Conservation (phyloP, 2,797 vertebrate genomes). For the Buceros bicornis region DNA sequence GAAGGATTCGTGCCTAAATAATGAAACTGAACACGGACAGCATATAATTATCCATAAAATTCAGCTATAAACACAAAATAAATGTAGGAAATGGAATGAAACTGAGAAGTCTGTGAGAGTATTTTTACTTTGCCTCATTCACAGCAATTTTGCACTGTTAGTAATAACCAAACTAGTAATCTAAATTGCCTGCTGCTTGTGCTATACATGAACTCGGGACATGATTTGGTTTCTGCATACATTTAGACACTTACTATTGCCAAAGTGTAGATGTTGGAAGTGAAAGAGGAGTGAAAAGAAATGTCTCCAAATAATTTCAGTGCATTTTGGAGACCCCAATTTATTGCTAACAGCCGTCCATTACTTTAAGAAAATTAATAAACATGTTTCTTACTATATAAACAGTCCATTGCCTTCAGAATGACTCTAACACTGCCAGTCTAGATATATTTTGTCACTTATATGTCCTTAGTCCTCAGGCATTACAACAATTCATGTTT, state of each 20-base stretch:
- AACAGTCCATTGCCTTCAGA: background rate
- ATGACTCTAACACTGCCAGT: background rate
- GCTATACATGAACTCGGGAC: background rate
- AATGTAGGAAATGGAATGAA: slow-evolving; percentile 35
- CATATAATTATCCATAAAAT: slow-evolving; percentile 30
- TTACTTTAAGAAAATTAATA: background rate
- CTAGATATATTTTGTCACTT: background rate
- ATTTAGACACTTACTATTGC: slow-evolving; percentile 20
- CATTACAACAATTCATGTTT: background rate
- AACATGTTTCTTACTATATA: background rate
- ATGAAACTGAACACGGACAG: background rate
- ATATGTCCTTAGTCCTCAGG: background rate
- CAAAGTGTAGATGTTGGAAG: background rate
- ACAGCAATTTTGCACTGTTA: slow-evolving; percentile 16
- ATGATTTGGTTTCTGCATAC: slow-evolving; percentile 20
- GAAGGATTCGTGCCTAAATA: slow-evolving; percentile 30
- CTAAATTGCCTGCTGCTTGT: slow-evolving; percentile 23
- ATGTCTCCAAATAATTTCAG: background rate
- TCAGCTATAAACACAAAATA: slow-evolving; percentile 47
- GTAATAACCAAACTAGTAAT: slow-evolving; percentile 17
- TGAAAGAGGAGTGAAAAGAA: background rate
- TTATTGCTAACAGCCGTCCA: background rate
- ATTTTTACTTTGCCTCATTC: slow-evolving; percentile 48
- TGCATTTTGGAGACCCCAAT: background rate
- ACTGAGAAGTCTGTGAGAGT: background rate